These are phyloP conservation scores for Ligdia adustata DNA, from an alignment of 2,888 invertebrate species.

Conservation along the genomic window DNA sequence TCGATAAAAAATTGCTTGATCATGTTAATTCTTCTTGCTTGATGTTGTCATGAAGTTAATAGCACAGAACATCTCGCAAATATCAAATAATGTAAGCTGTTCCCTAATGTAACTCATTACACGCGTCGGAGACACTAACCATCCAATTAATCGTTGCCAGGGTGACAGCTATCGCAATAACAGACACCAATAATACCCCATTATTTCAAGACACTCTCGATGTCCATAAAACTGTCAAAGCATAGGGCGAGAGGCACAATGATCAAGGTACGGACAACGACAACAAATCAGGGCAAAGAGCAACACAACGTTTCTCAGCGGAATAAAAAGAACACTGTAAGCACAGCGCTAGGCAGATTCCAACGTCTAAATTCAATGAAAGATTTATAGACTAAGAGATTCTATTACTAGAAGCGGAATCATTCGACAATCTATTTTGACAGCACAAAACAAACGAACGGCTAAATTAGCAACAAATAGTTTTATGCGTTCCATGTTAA, in stretches of 20 bases:
- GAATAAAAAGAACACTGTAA: conserved; percentile 27
- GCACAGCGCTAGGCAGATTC: conserved; percentile 29
- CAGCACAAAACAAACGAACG: conserved; percentile 31
- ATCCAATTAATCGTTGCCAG: conserved; percentile 12
- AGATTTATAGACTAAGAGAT: conserved; percentile 37
- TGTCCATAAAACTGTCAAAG: conserved; percentile 29
- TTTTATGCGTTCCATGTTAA: conserved; percentile 57
- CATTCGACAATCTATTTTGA: conserved; percentile 32
- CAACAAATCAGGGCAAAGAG: conserved; percentile 26
- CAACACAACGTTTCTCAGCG: conserved; percentile 21
- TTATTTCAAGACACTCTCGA: conserved; percentile 18
- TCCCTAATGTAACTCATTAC: background rate
- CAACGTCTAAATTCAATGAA: conserved; percentile 35
- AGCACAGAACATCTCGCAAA: background rate
- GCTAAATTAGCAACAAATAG: conserved; percentile 50
- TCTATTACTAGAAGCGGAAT: conserved; percentile 22
- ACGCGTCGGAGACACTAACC: conserved; percentile 5
- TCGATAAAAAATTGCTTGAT: no score
- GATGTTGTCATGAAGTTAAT: no score
- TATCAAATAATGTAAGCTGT: background rate
- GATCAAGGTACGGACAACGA: conserved; percentile 24
- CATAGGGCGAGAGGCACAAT: conserved; percentile 13
- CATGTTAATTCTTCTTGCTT: no score
- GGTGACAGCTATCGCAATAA: conserved; percentile 18
- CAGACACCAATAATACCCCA: conserved; percentile 20